Evolutionary conservation across 2,797 vertebrate genomes (phyloP), one percentile per base, ranked within the genome.

Genomic region (Poeciliopsis infans): DNA sequence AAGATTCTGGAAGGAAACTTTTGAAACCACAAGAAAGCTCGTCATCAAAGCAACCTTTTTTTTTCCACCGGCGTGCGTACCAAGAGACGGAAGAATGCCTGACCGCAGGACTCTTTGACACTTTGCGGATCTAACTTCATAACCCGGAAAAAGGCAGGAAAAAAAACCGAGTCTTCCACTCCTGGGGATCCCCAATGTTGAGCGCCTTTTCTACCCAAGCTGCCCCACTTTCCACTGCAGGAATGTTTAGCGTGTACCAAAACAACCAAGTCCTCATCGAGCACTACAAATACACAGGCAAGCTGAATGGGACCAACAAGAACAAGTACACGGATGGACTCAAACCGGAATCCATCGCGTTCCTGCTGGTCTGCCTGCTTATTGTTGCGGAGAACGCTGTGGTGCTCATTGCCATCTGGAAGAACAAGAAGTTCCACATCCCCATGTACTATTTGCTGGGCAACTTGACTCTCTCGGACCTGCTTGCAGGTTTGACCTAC

Each of bases 401-500:
- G 12, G 97, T 98, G 79, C 94, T 98, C n/a, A 53, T 96, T 20
- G 97, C 96, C 31, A 95, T 98, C 72, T 97, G 96, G 94, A 97
- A 95, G 85, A 97, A 97, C 87, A 97, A 97, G 90, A 97, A 97
- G 71, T 97, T 98, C 88, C 97, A 97, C 4, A 71, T 96, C 75
- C 97, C 97, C 81, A 98, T 98, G 97, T 98, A 97, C 85, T 97
- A 97, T 76, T 88, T 98, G 5, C 89, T 98, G 80, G 97, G 97
- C 59, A 98, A 97, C 88, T 76, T 98, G 87, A 97, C 97, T 5
- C 91, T 98, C 18, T 98, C 97, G 0, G 97, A 98, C 93, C 87
- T 98, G 82, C 91, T 98, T 3, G 97, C 97, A 0, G 97, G 97
- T 0, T 95, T 97, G 77, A 96, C 97, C 80, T 98, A 98, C 87